Base-by-base conservation (phyloP, 1,140 invertebrate genomes). In the Ceratina australensis region DNA sequence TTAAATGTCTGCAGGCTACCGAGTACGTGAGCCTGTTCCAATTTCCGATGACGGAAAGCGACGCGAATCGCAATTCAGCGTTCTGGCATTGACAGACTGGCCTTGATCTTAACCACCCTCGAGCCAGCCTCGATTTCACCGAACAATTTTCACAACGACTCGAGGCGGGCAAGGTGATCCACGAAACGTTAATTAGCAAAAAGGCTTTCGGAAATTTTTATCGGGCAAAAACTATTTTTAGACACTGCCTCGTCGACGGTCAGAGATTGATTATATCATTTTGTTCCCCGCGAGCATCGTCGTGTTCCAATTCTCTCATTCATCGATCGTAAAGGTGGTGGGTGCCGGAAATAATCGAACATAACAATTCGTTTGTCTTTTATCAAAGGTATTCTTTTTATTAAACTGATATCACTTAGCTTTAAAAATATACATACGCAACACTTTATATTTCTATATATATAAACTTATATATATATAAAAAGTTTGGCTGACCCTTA, bases 371-470 rank as follows among this genome's bases (percentile, higher is more conserved):
- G 75, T 87, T 87, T 88, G 77, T 86, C 80, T 87, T 90, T 89
- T 90, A 89, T 90, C 90, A 72, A 82, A 82, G 85, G 78, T 81
- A 42, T 42, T 87, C 78, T 81, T n/a, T 83, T 77, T 74, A 68
- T 54, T 18, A 79, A 86, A 87, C 84, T 81, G 81, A 54, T 87
- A 87, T 87, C 84, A 85, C 83, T 90, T 86, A 86, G 33, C 79
- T 77, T 80, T 84, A 86, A 88, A 88, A 89, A 89, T 89, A 88
- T 87, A 90, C 83, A 89, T 84, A 89, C 72, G 77, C 72, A 74
- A 72, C 73, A 83, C 74, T 80, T 80, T 76, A 59, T 75, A 65
- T 79, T 82, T 82, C 52, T 52, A 78, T 61, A 73, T 80, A 81
- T 81, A 78, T 79, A 78, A 59, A 72, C 74, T 74, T 73, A 72